phyloP scores from a whole-genome alignment of 2,888 invertebrate genomes.

The Lypha dubia region DNA sequence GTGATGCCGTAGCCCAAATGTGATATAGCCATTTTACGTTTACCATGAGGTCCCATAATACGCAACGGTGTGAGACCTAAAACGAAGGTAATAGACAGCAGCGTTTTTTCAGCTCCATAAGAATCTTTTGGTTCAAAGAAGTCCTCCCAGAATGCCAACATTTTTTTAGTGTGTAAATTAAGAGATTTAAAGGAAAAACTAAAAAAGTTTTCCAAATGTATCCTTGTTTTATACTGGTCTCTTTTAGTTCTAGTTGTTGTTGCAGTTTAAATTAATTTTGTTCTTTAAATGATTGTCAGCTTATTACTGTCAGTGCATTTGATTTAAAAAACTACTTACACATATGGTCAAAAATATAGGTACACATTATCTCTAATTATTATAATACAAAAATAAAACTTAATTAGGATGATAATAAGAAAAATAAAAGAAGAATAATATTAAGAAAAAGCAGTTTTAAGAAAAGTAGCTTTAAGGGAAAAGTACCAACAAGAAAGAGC shows the following conservation, averaged over 20 bases:
- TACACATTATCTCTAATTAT: no score
- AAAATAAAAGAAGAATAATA: no score
- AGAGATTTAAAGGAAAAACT: constrained; percentile 21
- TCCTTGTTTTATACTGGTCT: constrained; percentile 53
- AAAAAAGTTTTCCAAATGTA: constrained; percentile 11
- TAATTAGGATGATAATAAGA: no score
- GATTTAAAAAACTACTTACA: neutral
- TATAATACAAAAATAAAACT: no score
- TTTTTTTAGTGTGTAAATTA: constrained; percentile 27
- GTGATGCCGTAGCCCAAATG: constrained; percentile 79
- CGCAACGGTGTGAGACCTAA: constrained; percentile 81
- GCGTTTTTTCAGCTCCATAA: constrained; percentile 79
- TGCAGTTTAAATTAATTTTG: constrained; percentile 12
- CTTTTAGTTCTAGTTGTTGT: neutral
- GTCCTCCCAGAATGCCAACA: constrained; percentile 73
- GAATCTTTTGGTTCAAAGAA: constrained; percentile 80
- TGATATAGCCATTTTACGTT: constrained; percentile 75
- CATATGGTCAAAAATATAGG: neutral
- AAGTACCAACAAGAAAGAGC: no score
- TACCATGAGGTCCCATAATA: constrained; percentile 73
- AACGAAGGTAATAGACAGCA: constrained; percentile 79
- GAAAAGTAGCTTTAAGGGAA: no score
- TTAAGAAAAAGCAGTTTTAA: no score
- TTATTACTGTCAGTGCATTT: constrained; percentile 22
- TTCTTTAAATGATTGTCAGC: constrained; percentile 36